Conservation (phyloP, 2,888 invertebrate species). For the Drymonia ruficornis region DNA sequence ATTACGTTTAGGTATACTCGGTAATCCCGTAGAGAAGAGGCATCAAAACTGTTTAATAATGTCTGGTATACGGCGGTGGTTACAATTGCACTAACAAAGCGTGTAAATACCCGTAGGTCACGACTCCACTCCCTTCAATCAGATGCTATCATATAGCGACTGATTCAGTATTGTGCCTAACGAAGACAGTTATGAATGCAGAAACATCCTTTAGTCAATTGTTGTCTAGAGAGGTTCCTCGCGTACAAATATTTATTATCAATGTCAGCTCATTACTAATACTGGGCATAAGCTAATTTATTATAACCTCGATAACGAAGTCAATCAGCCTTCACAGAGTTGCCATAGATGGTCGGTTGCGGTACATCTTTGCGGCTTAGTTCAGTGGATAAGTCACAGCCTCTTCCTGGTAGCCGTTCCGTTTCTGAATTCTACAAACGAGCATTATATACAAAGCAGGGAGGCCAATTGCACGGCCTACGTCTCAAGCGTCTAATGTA, state of each 20-base stretch:
- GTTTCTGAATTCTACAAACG: slow-evolving; percentile 77
- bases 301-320: slow-evolving; percentile 62
- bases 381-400: slow-evolving; percentile 71
- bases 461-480: slow-evolving; percentile 72
- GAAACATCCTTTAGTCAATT: slow-evolving; percentile 34
- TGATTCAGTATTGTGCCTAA: slow-evolving; percentile 51
- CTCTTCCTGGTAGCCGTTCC: slow-evolving; percentile 71
- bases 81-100: slow-evolving; percentile 68
- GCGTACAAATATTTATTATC: slow-evolving; percentile 34
- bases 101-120: slow-evolving; percentile 57
- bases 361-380: slow-evolving; percentile 66
- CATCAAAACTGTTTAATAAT: background rate
- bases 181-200: slow-evolving; percentile 41
- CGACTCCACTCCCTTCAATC: slow-evolving; percentile 54
- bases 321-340: slow-evolving; percentile 66
- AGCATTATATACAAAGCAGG: slow-evolving; percentile 80
- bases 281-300: slow-evolving; percentile 52
- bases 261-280: slow-evolving; percentile 45
- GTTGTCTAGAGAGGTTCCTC: slow-evolving; percentile 30
- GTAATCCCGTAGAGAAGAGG: background rate
- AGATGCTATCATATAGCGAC: slow-evolving; percentile 44
- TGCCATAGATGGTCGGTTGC: slow-evolving; percentile 58
- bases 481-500: slow-evolving; percentile 75
- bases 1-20: too few relatives aligned
- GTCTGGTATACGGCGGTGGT: slow-evolving; percentile 6